These are phyloP conservation scores for Callopanchax toddi DNA, from an alignment of 2,113 vertebrate genomes.

Conservation along the genomic window DNA sequence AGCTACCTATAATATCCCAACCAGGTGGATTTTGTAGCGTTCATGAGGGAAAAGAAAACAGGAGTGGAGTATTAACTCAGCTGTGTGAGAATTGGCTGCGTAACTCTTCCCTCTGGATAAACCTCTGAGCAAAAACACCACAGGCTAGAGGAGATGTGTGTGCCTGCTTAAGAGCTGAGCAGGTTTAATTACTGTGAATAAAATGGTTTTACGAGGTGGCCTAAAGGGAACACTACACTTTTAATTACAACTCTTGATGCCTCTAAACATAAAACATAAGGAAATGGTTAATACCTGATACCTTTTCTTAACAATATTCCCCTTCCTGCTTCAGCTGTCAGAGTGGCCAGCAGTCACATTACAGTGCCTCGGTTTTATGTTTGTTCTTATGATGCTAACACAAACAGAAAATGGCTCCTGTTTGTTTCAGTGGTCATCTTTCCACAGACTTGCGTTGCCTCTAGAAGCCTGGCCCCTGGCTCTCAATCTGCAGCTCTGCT, in stretches of 20 bases:
- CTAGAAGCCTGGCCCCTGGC: constrained; percentile 38
- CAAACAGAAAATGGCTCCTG: constrained; percentile 41
- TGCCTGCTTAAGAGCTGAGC: constrained; percentile 65
- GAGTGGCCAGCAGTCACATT: background rate
- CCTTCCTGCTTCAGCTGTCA: background rate
- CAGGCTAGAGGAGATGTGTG: constrained; percentile 56
- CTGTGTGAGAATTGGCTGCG: constrained; percentile 52
- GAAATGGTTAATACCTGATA: constrained; percentile 31
- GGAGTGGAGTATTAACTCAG: constrained; percentile 14
- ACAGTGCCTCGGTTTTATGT: constrained; percentile 10
- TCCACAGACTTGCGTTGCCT: constrained; percentile 31
- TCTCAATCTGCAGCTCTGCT: constrained; percentile 65
- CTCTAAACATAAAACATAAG: constrained; percentile 33
- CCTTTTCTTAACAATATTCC: constrained; percentile 31
- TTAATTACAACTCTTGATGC: constrained; percentile 41
- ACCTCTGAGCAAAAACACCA: constrained; percentile 62
- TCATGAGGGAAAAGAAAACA: constrained; percentile 26
- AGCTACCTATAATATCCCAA: background rate
- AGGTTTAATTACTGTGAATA: constrained; percentile 72
- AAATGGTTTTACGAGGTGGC: constrained; percentile 60
- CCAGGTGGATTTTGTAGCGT: constrained; percentile 4
- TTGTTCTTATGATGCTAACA: constrained; percentile 52
- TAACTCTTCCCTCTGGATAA: constrained; percentile 55
- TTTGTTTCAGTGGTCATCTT: constrained; percentile 51
- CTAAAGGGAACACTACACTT: constrained; percentile 58